Conservation (phyloP, 2,888 invertebrate species). For the Drosophila differens region DNA sequence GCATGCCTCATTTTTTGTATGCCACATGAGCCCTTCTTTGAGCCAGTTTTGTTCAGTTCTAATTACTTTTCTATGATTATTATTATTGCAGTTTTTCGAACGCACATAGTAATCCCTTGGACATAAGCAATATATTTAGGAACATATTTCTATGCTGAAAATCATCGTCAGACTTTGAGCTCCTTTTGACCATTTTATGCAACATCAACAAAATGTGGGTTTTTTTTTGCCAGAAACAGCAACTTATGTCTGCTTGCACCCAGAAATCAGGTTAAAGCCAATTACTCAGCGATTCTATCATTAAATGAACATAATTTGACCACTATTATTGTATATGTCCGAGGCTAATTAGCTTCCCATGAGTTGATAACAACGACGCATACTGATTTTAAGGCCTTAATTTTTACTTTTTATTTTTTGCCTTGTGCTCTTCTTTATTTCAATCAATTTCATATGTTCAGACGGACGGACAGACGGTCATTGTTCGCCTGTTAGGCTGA, state of each 20-base stretch:
- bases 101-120: neutral
- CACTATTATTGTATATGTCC: neutral
- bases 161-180: neutral
- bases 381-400: neutral
- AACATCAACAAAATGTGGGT: too few species aligned
- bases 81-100: neutral
- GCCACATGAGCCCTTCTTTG: neutral
- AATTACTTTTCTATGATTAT: neutral
- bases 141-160: neutral
- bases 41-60: neutral
- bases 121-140: neutral
- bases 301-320: neutral
- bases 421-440: neutral
- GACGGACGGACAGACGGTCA: neutral
- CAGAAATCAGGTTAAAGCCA: neutral
- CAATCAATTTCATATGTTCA: neutral
- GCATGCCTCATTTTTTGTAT: neutral
- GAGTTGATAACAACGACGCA: neutral
- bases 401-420: neutral
- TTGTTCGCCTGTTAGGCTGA: conserved; percentile 1
- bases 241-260: too few species aligned
- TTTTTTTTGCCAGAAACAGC: neutral
- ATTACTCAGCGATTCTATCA: neutral
- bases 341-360: neutral
- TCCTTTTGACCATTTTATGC: neutral